Base-by-base conservation (phyloP, 2,888 invertebrate genomes). In the Pterostichus niger region DNA sequence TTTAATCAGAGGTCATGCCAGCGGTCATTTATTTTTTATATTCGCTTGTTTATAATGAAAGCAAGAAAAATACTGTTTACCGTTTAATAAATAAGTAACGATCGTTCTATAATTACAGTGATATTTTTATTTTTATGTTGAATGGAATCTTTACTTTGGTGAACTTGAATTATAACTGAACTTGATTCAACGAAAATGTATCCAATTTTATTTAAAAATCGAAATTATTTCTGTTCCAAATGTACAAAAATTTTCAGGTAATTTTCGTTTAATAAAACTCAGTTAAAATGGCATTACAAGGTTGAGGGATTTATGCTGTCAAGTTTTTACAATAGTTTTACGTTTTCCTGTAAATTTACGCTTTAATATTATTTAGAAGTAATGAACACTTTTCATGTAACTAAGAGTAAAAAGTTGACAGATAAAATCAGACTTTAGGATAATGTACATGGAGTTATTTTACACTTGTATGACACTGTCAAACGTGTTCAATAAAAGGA, bases 321-420 rank as follows among this genome's bases (percentile, higher is more conserved):
- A 64, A 64, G 33, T 35, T 17, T 59, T 59, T 24, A 9, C 59
- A 17, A 24, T 2, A 31, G 24, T 59, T 59, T 31, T 59, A 59
- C 31, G 33, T 40, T 40, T 40, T 40, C 40, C 40, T 40, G 40
- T 40, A 40, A 40, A 2, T 40, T 49, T 49, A 49, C 13, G n/a
- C 49, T 49, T 49, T 49, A 49, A 49, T 9, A n/a, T 11, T 49
- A 49, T 49, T 13, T 49, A 49, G 49, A 49, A 49, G 13, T 49
- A 64, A n/a, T 64, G 35, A 64, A 64, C 64, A 64, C 64, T 64
- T 64, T 64, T 31, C 59, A 59, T 17, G 24, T 64, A n/a, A 49
- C 13, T n/a, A 49, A 49, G 5, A 24, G 49, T 6, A 10, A n/a
- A 10, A n/a, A 49, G 5, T 33, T 35, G 35, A 64, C 64, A 64